Conservation (phyloP, 2,888 invertebrate species). For the Altica lythri region DNA sequence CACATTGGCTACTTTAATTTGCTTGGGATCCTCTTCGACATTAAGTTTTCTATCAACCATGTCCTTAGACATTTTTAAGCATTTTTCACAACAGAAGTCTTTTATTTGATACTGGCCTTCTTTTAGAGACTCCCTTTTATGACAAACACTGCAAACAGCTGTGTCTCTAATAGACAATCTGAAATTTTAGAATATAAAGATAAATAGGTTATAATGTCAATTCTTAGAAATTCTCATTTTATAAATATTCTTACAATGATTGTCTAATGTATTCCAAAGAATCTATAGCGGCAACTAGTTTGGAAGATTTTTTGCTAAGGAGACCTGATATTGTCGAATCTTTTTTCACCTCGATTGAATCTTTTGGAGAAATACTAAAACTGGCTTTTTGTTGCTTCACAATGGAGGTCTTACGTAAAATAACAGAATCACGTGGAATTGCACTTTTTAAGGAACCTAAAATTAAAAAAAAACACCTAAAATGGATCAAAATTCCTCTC, state of each 20-base stretch:
- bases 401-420: conserved; percentile 35
- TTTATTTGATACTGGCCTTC: background rate
- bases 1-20: conserved; percentile 42
- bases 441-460: no score
- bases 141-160: conserved; percentile 9
- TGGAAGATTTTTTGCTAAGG: conserved; percentile 33
- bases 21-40: background rate
- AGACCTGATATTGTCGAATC: conserved; percentile 31
- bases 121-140: background rate
- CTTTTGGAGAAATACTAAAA: conserved; percentile 29
- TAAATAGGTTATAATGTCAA: background rate
- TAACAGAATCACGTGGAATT: conserved; percentile 41
- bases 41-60: background rate
- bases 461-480: background rate
- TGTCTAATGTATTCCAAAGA: conserved; percentile 39
- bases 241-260: conserved; percentile 29
- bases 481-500: background rate
- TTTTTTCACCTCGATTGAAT: conserved; percentile 19
- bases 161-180: background rate
- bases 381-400: conserved; percentile 16
- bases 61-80: no score
- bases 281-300: conserved; percentile 33
- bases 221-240: background rate
- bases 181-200: background rate
- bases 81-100: conserved; percentile 4